These are phyloP conservation scores for Drosophila lutescens DNA, from an alignment of 2,888 invertebrate genomes.

Conservation along the genomic window DNA sequence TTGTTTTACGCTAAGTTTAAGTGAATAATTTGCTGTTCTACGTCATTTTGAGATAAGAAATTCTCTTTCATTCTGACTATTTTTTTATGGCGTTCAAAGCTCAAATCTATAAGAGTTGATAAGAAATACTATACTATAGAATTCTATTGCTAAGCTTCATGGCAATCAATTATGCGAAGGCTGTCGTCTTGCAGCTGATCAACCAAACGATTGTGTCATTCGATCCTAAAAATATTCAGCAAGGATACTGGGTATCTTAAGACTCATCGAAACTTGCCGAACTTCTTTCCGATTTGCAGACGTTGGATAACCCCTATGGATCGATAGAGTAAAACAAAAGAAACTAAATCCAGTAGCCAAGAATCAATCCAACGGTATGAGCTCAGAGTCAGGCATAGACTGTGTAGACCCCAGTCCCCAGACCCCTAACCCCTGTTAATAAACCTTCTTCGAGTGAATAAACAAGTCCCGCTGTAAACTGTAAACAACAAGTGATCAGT, in stretches of 20 bases:
- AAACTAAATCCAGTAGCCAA: slow-evolving; percentile 52
- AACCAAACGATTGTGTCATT: not conserved
- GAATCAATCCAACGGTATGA: slow-evolving; percentile 1
- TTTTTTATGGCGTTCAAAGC: slow-evolving; percentile 27
- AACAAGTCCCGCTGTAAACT: slow-evolving; percentile 43
- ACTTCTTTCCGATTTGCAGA: no score
- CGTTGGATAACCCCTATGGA: not conserved
- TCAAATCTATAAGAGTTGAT: slow-evolving; percentile 22
- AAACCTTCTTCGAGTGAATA: slow-evolving; percentile 4
- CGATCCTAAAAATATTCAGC: no score
- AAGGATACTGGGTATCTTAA: no score
- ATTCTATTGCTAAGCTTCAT: no score
- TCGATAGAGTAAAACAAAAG: not conserved
- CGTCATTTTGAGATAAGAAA: slow-evolving; percentile 26
- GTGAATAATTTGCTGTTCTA: slow-evolving; percentile 5
- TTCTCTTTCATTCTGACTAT: slow-evolving; percentile 16
- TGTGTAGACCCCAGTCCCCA: not conserved
- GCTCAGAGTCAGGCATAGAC: not conserved
- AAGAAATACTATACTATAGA: slow-evolving; percentile 7
- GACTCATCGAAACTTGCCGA: no score
- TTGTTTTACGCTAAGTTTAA: not conserved
- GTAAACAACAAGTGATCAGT: slow-evolving; percentile 56
- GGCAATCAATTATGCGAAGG: slow-evolving; percentile 5
- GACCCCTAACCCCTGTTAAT: no score
- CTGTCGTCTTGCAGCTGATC: slow-evolving; percentile 7